A percentile compares a stretch with the other conserved stretches of the same genome.
phyloP scores from a whole-genome alignment of 2,113 vertebrate genomes.

The Fregata magnificens region DNA sequence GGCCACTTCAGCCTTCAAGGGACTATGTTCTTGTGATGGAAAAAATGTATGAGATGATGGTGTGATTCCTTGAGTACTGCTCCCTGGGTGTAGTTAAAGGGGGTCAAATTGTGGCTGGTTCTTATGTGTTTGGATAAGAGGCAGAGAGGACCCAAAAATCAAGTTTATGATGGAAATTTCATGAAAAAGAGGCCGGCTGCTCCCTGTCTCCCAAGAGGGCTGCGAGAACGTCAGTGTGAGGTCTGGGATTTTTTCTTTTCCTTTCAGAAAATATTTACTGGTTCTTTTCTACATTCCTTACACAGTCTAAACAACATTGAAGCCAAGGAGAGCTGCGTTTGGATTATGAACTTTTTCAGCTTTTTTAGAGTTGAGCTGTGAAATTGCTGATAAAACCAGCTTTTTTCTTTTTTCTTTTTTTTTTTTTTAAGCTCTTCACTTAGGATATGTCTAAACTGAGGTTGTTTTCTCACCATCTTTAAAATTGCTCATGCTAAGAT shows the following conservation, averaged over 20 bases:
- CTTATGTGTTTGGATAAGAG: neutral
- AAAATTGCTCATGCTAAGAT: neutral
- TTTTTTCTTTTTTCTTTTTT: neutral
- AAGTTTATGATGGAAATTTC: conserved; percentile 22
- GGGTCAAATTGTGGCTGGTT: neutral
- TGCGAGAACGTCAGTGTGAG: neutral
- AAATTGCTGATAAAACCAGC: neutral
- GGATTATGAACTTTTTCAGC: neutral
- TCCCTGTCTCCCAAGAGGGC: neutral
- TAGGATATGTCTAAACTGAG: neutral
- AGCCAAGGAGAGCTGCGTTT: conserved; percentile 12
- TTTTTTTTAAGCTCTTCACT: neutral
- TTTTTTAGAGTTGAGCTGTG: neutral
- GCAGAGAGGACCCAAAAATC: neutral
- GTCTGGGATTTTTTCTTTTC: neutral
- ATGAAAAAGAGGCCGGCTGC: neutral
- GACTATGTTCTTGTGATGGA: neutral
- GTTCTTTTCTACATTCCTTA: conserved; percentile 39
- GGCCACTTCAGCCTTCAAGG: neutral
- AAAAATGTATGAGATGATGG: neutral
- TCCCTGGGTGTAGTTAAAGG: neutral
- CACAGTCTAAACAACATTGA: conserved; percentile 13
- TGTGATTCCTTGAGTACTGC: neutral
- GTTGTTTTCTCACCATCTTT: neutral
- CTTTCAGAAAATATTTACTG: conserved; percentile 49